These are phyloP conservation scores for Drosophila hamatofila DNA, from an alignment of 2,888 invertebrate genomes.

Conservation along the genomic window DNA sequence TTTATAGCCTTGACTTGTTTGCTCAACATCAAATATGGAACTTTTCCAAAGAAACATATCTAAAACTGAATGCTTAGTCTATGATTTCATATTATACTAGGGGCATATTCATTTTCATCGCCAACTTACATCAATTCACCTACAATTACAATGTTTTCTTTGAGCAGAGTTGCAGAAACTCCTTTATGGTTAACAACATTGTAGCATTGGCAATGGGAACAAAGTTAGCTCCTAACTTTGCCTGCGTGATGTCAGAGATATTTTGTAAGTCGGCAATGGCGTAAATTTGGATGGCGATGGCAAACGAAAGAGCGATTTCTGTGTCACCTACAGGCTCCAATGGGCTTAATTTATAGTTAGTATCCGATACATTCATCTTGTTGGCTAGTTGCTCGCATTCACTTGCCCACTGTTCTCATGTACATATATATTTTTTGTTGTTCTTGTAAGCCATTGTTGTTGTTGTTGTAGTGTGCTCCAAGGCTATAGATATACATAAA, in stretches of 20 bases:
- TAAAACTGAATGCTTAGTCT: too few relatives aligned
- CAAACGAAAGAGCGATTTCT: background rate
- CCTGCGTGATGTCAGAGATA: slow-evolving; percentile 13
- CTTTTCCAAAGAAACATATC: too few relatives aligned
- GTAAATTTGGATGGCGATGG: background rate
- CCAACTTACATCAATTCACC: background rate
- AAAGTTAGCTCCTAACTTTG: slow-evolving; percentile 1
- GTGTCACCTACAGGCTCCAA: slow-evolving; percentile 24
- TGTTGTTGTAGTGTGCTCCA: background rate
- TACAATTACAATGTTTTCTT: background rate
- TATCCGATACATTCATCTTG: slow-evolving; percentile 17
- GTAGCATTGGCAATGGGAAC: background rate
- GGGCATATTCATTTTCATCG: background rate
- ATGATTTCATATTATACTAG: background rate
- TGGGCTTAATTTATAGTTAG: slow-evolving; percentile 21
- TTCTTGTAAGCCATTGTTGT: background rate
- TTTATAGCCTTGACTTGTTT: background rate
- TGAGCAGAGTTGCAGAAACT: background rate
- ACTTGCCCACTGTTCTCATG: background rate
- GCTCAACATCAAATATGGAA: background rate
- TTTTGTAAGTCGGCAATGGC: background rate
- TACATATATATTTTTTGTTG: background rate
- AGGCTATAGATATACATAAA: slow-evolving; percentile 10
- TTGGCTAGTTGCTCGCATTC: background rate
- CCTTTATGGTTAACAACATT: background rate